Conservation (phyloP, 2,888 invertebrate genomes). For the Aleiodes leptofemur region DNA sequence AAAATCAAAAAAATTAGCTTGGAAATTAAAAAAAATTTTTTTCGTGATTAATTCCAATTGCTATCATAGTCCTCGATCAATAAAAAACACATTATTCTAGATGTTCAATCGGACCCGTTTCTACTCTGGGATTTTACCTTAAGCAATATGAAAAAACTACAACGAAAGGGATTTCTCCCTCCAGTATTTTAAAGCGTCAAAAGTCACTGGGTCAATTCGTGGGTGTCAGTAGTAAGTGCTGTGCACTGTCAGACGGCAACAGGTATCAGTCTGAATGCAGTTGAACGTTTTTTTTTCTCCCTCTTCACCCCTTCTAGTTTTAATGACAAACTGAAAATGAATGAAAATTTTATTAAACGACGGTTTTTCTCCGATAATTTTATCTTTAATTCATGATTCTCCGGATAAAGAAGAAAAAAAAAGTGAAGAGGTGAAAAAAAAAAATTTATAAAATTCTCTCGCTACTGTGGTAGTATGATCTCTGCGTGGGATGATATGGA, state of each 20-base stretch:
- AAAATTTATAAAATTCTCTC: neutral
- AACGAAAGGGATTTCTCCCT: too few species aligned
- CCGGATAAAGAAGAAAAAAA: neutral
- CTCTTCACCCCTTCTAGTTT: neutral
- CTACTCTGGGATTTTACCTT: too few species aligned
- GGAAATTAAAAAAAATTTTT: too few species aligned
- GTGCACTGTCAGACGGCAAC: slow-evolving; percentile 23
- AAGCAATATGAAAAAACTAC: too few species aligned
- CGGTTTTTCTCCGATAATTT: too few species aligned
- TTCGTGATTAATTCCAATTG: too few species aligned
- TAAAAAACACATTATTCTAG: too few species aligned
- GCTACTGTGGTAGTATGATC: slow-evolving; percentile 14
- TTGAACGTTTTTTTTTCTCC: neutral
- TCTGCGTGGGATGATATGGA: slow-evolving; percentile 11
- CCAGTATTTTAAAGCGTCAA: neutral
- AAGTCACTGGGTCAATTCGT: slow-evolving; percentile 20
- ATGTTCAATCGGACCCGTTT: too few species aligned
- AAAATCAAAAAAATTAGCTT: too few species aligned
- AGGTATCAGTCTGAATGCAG: slow-evolving; percentile 19
- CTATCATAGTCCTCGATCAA: too few species aligned
- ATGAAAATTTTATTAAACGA: neutral
- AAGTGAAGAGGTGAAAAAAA: neutral
- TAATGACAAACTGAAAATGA: neutral
- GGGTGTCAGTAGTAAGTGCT: slow-evolving; percentile 29
- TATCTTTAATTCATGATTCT: too few species aligned